These are phyloP conservation scores for Drosophila acutilabella DNA, from an alignment of 2,888 invertebrate species.

Conservation along the genomic window DNA sequence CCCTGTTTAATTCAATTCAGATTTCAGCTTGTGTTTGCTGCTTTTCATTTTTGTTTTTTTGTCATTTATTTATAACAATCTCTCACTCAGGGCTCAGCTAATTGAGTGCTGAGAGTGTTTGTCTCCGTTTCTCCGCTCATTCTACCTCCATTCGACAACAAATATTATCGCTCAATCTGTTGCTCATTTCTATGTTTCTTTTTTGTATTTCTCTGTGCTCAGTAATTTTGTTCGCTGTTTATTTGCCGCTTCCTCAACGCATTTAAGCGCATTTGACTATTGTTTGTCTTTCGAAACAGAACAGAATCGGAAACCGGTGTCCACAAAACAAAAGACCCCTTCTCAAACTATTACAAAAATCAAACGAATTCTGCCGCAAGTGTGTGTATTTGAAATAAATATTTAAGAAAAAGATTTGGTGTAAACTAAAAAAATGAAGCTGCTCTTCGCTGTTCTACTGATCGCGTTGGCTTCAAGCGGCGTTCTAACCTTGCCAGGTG, in stretches of 20 bases:
- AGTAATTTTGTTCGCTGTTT: slow-evolving; percentile 50
- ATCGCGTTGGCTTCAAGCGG: slow-evolving; percentile 78
- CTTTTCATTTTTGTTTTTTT: background rate
- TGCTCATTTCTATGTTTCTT: slow-evolving; percentile 26
- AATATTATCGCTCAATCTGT: slow-evolving; percentile 43
- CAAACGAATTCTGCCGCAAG: slow-evolving; percentile 26
- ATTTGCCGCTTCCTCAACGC: slow-evolving; percentile 77
- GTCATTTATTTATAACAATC: slow-evolving; percentile 33
- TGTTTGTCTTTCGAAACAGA: slow-evolving; percentile 76
- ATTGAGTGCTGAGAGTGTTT: slow-evolving; percentile 52
- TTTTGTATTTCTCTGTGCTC: slow-evolving; percentile 34
- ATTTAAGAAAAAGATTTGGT: slow-evolving; percentile 25
- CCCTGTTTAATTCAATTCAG: background rate
- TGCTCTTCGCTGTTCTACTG: slow-evolving; percentile 75
- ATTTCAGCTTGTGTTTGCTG: slow-evolving; percentile 1
- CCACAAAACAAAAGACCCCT: slow-evolving; percentile 11
- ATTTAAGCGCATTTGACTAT: slow-evolving; percentile 75
- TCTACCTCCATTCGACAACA: slow-evolving; percentile 6
- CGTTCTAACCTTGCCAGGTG: slow-evolving; percentile 83
- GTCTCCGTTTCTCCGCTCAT: slow-evolving; percentile 7
- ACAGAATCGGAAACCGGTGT: slow-evolving; percentile 47
- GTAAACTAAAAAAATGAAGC: slow-evolving; percentile 76
- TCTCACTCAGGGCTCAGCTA: slow-evolving; percentile 45
- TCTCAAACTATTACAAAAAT: slow-evolving; percentile 10
- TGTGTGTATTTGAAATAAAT: slow-evolving; percentile 16